Percentiles rank a stretch among this genome's conserved stretches.
These are phyloP conservation scores for Cephus rjabovi DNA, from an alignment of 2,888 invertebrate species.

Conservation along the genomic window DNA sequence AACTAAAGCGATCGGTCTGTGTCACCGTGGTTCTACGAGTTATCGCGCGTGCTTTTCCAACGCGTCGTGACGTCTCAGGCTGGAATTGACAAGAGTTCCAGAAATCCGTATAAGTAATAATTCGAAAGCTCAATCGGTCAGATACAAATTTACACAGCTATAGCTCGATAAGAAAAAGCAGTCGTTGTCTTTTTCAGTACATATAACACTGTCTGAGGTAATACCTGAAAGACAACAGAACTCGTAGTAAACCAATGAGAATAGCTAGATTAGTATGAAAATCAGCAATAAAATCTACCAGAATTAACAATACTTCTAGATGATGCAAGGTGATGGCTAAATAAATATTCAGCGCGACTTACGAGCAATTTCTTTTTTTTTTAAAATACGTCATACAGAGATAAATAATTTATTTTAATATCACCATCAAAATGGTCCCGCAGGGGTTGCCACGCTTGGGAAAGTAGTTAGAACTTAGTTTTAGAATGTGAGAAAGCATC, in stretches of 20 bases:
- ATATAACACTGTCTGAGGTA: background rate
- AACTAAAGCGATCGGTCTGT: slow-evolving; percentile 42
- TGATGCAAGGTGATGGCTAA: too few relatives aligned
- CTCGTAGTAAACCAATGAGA: background rate
- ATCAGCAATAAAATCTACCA: too few relatives aligned
- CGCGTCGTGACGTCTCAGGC: slow-evolving; percentile 1
- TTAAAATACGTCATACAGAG: background rate
- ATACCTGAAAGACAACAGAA: background rate
- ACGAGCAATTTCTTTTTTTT: background rate
- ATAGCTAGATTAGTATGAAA: background rate
- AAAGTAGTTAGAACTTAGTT: background rate
- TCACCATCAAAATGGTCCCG: background rate
- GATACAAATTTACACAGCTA: slow-evolving; percentile 27
- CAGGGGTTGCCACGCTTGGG: background rate
- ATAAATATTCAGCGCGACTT: background rate
- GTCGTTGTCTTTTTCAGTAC: slow-evolving; percentile 15
- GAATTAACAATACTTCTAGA: too few relatives aligned
- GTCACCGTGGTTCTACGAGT: slow-evolving; percentile 11
- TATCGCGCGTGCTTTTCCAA: background rate
- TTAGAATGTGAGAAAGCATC: background rate
- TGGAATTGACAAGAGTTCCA: slow-evolving; percentile 17
- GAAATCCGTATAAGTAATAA: slow-evolving; percentile 21
- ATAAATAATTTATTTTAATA: background rate
- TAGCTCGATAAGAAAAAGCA: slow-evolving; percentile 7
- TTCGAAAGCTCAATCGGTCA: slow-evolving; percentile 11